phyloP scores from a whole-genome alignment of 2,888 invertebrate species.

The Apotomis capreana region DNA sequence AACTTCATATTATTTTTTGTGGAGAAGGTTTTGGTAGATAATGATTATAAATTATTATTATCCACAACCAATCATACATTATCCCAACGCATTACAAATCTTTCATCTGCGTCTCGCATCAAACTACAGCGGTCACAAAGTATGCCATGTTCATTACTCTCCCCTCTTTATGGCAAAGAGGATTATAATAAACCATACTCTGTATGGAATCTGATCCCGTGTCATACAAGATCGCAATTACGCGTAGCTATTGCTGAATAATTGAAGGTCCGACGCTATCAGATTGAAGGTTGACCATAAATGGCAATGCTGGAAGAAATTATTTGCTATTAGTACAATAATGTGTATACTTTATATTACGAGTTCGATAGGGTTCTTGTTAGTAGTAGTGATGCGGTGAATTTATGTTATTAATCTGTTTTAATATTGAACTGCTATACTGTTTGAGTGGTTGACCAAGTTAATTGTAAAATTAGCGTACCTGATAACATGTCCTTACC shows the following conservation, averaged over 20 bases:
- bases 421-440: neutral
- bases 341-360: constrained; percentile 12
- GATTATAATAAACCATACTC: constrained; percentile 55
- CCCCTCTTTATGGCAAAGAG: constrained; percentile 57
- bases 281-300: constrained; percentile 46
- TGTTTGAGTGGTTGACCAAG: too few species aligned
- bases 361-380: constrained; percentile 13
- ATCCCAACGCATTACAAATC: neutral
- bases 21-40: too few species aligned
- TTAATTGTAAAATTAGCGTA: too few species aligned
- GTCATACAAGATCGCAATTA: constrained; percentile 49
- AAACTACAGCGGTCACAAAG: constrained; percentile 27
- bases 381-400: constrained; percentile 1
- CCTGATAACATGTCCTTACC: too few species aligned
- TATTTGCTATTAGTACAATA: constrained; percentile 35
- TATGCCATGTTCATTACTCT: constrained; percentile 46
- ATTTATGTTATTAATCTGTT: constrained; percentile 2
- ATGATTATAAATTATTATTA: too few species aligned
- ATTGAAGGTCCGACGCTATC: constrained; percentile 47
- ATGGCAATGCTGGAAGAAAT: constrained; percentile 41
- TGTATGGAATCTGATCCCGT: constrained; percentile 48
- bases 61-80: neutral
- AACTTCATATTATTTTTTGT: too few species aligned
- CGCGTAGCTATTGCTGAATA: constrained; percentile 51
- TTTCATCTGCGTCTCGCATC: constrained; percentile 20